Percentiles rank a stretch among this genome's conserved stretches.
phyloP scores from a whole-genome alignment of 64 coral and sea anemone genomes.

The Montipora cactus region DNA sequence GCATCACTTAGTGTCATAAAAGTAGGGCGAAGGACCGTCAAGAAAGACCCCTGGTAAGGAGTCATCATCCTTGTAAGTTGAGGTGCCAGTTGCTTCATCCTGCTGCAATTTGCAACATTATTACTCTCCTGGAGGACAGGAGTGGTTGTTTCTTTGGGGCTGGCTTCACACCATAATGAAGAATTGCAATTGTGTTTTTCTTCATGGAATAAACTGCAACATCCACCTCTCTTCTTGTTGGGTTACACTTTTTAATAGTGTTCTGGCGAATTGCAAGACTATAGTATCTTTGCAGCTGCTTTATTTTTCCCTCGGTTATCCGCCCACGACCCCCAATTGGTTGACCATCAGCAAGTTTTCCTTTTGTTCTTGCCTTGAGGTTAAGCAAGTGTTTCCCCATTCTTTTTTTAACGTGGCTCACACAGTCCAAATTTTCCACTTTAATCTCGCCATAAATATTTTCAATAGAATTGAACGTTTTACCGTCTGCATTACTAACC shows the following conservation, averaged over 20 bases:
- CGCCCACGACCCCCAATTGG: conserved; percentile 38
- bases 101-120: conserved; percentile 61
- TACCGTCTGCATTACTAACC: conserved; percentile 10
- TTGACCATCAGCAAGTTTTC: conserved; percentile 32
- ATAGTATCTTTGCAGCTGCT: conserved; percentile 68
- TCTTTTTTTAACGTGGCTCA: neutral
- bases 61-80: neutral
- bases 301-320: conserved; percentile 39
- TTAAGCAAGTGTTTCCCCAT: conserved; percentile 41
- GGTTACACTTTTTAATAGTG: conserved; percentile 38
- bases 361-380: conserved; percentile 36
- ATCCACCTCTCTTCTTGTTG: conserved; percentile 65
- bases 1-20: conserved; percentile 58
- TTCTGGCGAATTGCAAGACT: conserved; percentile 69
- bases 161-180: conserved; percentile 48
- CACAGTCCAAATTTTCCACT: conserved; percentile 38
- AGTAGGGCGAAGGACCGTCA: conserved; percentile 24
- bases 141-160: conserved; percentile 47
- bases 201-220: conserved; percentile 56
- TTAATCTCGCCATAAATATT: conserved; percentile 23
- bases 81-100: conserved; percentile 44
- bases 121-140: conserved; percentile 44
- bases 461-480: conserved; percentile 18
- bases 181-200: conserved; percentile 72
- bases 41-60: conserved; percentile 68